A percentile compares a stretch with the other conserved stretches of the same genome.
These are phyloP conservation scores for Phaethon lepturus DNA, from an alignment of 2,113 vertebrate genomes.

Conservation along the genomic window DNA sequence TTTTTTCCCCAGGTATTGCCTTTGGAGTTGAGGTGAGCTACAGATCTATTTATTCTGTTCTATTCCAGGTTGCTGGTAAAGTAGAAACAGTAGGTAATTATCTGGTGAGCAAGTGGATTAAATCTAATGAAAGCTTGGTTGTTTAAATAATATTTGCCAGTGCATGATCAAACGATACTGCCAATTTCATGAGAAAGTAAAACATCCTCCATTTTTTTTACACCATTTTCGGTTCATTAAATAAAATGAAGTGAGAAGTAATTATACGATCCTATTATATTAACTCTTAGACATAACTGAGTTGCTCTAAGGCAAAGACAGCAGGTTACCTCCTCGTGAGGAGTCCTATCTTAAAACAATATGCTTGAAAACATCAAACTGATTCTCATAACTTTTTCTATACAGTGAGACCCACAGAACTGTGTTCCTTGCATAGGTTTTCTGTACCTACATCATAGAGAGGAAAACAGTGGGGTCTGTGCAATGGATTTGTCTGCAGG, in stretches of 20 bases:
- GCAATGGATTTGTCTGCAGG: not conserved
- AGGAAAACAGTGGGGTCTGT: not conserved
- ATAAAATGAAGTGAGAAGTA: not conserved
- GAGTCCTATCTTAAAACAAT: not conserved
- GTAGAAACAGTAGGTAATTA: not conserved
- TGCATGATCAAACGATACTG: not conserved
- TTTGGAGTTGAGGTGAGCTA: conserved; percentile 50
- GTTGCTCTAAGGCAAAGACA: not conserved
- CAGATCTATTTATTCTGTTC: not conserved
- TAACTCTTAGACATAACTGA: not conserved
- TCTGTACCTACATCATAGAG: not conserved
- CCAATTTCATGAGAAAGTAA: not conserved
- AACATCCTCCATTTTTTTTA: not conserved
- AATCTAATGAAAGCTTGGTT: not conserved
- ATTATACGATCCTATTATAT: not conserved
- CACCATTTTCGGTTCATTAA: not conserved
- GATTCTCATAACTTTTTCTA: not conserved
- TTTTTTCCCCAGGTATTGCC: not conserved
- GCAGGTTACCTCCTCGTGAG: not conserved
- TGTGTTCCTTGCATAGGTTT: not conserved
- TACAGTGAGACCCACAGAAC: not conserved
- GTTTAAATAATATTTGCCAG: conserved; percentile 12
- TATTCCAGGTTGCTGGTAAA: not conserved
- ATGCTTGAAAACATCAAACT: not conserved
- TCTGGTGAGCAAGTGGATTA: not conserved